Conservation (phyloP, 2,888 invertebrate genomes). For the Leptinotarsa tumamoca region DNA sequence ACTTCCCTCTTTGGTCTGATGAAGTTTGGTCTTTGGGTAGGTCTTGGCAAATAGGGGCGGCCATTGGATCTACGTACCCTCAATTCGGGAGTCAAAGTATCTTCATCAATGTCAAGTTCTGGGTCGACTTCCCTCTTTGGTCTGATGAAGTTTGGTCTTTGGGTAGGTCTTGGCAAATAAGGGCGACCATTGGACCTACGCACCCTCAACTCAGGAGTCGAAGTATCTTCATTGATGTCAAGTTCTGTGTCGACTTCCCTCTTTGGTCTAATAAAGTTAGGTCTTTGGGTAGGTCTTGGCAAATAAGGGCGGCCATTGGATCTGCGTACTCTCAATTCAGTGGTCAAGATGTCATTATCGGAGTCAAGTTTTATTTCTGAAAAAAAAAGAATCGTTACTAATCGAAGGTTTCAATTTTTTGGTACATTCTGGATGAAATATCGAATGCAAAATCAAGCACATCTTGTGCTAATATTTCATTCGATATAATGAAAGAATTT, state of each 20-base stretch:
- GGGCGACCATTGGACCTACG: neutral
- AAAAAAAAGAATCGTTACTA: no score
- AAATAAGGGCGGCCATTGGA: neutral
- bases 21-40: neutral
- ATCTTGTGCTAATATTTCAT: no score
- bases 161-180: conserved; percentile 17
- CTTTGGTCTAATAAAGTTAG: neutral
- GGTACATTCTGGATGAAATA: no score
- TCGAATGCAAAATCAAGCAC: no score
- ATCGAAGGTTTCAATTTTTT: no score
- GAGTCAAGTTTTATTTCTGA: no score
- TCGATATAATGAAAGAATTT: no score
- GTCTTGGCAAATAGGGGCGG: neutral
- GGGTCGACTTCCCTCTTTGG: conserved; percentile 1
- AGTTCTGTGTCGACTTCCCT: conserved; percentile 3
- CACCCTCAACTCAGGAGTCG: neutral
- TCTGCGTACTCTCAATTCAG: neutral
- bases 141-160: neutral
- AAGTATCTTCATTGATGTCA: neutral
- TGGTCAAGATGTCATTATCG: neutral
- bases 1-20: conserved; percentile 3
- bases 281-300: conserved; percentile 14
- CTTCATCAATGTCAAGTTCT: neutral
- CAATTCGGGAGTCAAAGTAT: neutral
- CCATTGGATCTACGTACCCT: neutral